A percentile compares a stretch with the other conserved stretches of the same genome.
phyloP scores from a whole-genome alignment of 2,113 vertebrate species.

The Epinephelus cyanopodus region DNA sequence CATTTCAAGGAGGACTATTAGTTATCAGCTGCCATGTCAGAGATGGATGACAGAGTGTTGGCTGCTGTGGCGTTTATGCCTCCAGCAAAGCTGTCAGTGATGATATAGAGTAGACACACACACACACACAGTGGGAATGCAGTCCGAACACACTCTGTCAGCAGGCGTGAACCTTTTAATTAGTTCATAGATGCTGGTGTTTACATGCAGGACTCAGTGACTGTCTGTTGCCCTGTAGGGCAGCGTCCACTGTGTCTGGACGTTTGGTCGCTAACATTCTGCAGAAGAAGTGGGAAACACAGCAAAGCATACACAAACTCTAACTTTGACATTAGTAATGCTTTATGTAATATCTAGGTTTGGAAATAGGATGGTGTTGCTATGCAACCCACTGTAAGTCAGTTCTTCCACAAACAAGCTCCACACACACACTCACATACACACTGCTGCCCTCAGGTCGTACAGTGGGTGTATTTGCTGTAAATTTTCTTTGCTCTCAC shows the following conservation, averaged over 20 bases:
- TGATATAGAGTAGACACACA: neutral
- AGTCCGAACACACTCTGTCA: neutral
- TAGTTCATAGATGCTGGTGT: neutral
- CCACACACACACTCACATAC: neutral
- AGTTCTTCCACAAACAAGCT: neutral
- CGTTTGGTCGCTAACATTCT: no score
- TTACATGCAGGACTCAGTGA: neutral
- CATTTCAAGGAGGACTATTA: neutral
- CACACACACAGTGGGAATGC: neutral
- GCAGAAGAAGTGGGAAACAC: no score
- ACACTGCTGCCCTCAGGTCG: neutral
- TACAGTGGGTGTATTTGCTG: neutral
- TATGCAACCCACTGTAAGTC: neutral
- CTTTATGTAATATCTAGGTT: neutral
- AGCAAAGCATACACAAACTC: no score
- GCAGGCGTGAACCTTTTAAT: neutral
- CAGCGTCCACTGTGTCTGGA: no score
- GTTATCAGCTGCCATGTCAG: neutral
- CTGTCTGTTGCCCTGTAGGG: no score
- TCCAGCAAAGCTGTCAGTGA: constrained; percentile 36
- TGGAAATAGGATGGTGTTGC: neutral
- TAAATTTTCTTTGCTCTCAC: neutral
- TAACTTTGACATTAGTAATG: neutral
- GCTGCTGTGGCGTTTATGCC: constrained; percentile 54
- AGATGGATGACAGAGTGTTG: constrained; percentile 13